Base-by-base conservation (phyloP, 1,140 invertebrate genomes). In the Leptopilina clavipes region DNA sequence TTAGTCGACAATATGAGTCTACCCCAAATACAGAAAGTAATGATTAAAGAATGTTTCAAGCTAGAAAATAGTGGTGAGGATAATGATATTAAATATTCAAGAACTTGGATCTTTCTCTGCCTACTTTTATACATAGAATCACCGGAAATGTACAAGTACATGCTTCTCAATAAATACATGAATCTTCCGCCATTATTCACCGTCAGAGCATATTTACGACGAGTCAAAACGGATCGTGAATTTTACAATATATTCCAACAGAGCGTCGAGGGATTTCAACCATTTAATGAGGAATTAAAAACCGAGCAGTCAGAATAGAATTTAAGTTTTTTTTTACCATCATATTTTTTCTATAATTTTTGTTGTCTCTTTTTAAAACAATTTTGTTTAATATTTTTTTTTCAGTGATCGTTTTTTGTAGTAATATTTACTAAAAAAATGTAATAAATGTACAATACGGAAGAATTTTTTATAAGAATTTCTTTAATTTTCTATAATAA, bases 1-100 rank as follows among this genome's bases (percentile, higher is more conserved):
- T 78, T 25, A 22, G 59, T 86, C 17, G 81, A 84, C 52, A 52
- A 31, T n/a, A 71, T 85, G 14, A 81, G 84, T 40, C 83, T 87
- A 76, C 85, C 86, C 48, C 80, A 87, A 79, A 83, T 87, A 48
- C 86, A 85, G 44, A 86, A 86, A 76, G 75, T 87, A n/a, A 87
- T 87, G 86, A 84, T 87, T 19, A 84, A 86, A 74, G 85, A 87
- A 45, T 86, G 84, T 70, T 73, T 87, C 5, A 84, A 82, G 80
- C 74, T 76, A 19, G 71, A 77, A 11, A 73, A 77, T 52, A 22
- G 77, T 9, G 73, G 79, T 72, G 70, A 77, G 72, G 43, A 77
- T 70, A 77, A 83, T 72, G 79, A 74, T 72, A 77, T 80, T 1
- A 80, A 85, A 76, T 84, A 84, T 76, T 85, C 84, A 8, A 85